phyloP scores from a whole-genome alignment of 2,113 vertebrate genomes.

The Lepisosteus oculatus region DNA sequence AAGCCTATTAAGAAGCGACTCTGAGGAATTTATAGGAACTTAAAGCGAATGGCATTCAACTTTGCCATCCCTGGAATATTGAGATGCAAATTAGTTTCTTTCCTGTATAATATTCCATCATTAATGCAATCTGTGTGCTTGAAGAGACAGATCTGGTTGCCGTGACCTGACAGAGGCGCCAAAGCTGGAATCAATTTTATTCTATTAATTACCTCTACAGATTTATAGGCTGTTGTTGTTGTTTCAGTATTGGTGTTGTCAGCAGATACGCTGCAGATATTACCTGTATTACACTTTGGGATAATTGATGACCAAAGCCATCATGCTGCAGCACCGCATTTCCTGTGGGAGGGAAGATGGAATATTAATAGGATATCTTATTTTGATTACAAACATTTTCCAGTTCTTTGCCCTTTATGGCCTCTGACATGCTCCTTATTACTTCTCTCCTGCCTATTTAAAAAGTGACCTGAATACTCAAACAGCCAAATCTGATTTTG shows the following conservation, averaged over 20 bases:
- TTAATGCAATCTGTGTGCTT: background rate
- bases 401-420: constrained; percentile 28
- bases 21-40: too few relatives aligned
- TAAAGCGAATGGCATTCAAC: background rate
- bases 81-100: constrained; percentile 7
- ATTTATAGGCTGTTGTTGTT: background rate
- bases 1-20: too few relatives aligned
- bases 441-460: constrained; percentile 34
- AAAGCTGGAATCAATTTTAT: background rate
- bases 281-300: constrained; percentile 3
- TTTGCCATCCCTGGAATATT: constrained; percentile 2
- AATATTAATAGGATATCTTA: constrained; percentile 42
- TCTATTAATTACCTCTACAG: constrained; percentile 4
- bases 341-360: constrained; percentile 27
- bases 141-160: background rate
- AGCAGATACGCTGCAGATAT: background rate
- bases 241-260: background rate
- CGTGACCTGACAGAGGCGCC: too few relatives aligned
- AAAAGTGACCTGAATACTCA: constrained; percentile 41
- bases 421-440: constrained; percentile 46
- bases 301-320: constrained; percentile 32
- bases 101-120: background rate
- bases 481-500: constrained; percentile 4
- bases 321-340: constrained; percentile 14
- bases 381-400: constrained; percentile 38